A percentile compares a stretch with the other conserved stretches of the same genome.
Evolutionary conservation across 2,797 vertebrate genomes (phyloP).

Genomic region (Coracias cyanogaster): DNA sequence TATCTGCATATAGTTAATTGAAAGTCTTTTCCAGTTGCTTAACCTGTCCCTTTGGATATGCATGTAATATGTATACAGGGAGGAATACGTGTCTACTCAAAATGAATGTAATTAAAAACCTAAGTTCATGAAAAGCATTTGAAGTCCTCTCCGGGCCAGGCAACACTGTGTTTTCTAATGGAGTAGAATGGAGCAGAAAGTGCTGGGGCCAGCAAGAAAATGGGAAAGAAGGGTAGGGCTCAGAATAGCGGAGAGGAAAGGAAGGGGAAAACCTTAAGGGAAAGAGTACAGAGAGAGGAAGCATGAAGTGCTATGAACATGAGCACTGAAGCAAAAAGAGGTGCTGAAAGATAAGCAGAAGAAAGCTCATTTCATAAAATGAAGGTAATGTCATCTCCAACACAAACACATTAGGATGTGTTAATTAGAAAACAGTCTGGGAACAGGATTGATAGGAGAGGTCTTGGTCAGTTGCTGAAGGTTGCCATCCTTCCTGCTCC

Average conservation of each 20-base stretch:
- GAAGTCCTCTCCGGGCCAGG: background rate
- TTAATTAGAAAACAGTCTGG: background rate
- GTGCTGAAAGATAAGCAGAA: background rate
- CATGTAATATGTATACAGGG: background rate
- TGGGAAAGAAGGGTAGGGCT: background rate
- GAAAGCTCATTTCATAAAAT: background rate
- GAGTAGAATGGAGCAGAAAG: background rate
- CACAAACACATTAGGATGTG: background rate
- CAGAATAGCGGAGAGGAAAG: background rate
- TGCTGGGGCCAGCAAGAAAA: background rate
- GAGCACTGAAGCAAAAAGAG: background rate
- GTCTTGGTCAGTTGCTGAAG: background rate
- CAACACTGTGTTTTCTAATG: background rate
- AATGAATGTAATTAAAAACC: background rate
- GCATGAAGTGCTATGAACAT: background rate
- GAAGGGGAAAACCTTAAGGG: background rate
- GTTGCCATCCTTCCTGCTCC: background rate
- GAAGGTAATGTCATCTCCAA: background rate
- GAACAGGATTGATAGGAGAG: background rate
- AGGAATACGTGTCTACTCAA: background rate
- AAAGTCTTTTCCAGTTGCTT: constrained; percentile 5
- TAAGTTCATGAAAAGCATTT: background rate
- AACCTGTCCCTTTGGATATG: background rate
- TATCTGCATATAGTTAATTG: background rate
- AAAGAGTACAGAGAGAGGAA: background rate